Conservation (phyloP, 2,888 invertebrate genomes). For the Eristalis tenax region DNA sequence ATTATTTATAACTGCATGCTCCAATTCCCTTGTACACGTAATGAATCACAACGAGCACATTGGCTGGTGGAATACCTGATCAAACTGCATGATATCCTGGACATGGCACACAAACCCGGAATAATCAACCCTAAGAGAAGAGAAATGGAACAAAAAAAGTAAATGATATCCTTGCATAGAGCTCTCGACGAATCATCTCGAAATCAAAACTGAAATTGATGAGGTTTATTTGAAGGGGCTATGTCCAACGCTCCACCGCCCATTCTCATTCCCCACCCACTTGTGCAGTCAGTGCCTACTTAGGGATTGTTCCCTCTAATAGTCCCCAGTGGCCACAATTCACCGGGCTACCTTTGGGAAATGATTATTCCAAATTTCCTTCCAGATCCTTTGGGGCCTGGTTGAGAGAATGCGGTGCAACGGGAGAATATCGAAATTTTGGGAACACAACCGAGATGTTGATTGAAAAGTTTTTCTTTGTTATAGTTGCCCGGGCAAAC, state of each 20-base stretch:
- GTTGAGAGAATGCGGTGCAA: neutral
- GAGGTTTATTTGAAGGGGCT: conserved; percentile 45
- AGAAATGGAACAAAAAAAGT: neutral
- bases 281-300: conserved; percentile 20
- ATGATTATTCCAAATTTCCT: conserved; percentile 68
- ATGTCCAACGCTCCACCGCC: neutral
- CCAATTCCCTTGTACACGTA: conserved; percentile 26
- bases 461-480: conserved; percentile 69
- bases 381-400: conserved; percentile 9
- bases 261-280: neutral
- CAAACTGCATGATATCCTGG: neutral
- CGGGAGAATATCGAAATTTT: conserved; percentile 19
- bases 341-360: conserved; percentile 54
- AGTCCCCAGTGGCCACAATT: conserved; percentile 50
- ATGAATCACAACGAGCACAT: conserved; percentile 41
- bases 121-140: neutral
- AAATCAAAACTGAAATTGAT: conserved; percentile 67
- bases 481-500: conserved; percentile 39
- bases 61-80: neutral
- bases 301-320: conserved; percentile 49
- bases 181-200: conserved; percentile 57
- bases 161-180: conserved; percentile 57
- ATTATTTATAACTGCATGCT: conserved; percentile 33
- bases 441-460: conserved; percentile 45
- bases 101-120: neutral